A percentile compares a stretch with the other conserved stretches of the same genome.
Evolutionary conservation across 2,888 invertebrate species (phyloP).

Genomic region (Acleris holmiana): DNA sequence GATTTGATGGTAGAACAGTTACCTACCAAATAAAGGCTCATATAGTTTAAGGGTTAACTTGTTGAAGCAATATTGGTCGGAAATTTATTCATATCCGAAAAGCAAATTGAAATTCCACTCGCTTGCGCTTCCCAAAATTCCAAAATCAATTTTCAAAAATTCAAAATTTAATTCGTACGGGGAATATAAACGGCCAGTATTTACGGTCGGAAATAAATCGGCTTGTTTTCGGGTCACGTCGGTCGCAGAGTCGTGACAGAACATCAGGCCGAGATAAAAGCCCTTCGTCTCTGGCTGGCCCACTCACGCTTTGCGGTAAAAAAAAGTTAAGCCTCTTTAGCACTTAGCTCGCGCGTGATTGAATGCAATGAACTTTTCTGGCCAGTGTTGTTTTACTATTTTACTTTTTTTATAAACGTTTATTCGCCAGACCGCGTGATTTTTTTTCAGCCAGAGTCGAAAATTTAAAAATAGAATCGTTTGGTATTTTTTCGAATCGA

Average conservation of each 20-base stretch:
- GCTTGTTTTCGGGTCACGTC: conserved; percentile 79
- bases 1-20: no score
- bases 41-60: no score
- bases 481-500: no score
- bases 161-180: conserved; percentile 23
- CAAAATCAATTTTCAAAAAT: conserved; percentile 26
- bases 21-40: no score
- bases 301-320: conserved; percentile 58
- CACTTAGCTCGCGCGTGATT: conserved; percentile 60
- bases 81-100: neutral
- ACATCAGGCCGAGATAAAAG: conserved; percentile 80
- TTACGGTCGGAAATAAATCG: conserved; percentile 63
- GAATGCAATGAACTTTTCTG: conserved; percentile 47
- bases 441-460: neutral
- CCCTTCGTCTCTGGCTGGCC: conserved; percentile 60
- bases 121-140: conserved; percentile 7
- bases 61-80: no score
- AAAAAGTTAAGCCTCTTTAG: conserved; percentile 57
- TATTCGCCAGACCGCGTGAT: neutral
- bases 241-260: conserved; percentile 72
- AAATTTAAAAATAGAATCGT: neutral
- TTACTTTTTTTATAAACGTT: conserved; percentile 11
- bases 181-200: conserved; percentile 40
- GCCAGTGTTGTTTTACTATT: conserved; percentile 35
- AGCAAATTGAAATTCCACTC: conserved; percentile 9